Evolutionary conservation across 2,888 invertebrate genomes (phyloP), one percentile per base, ranked within the genome.

Genomic region (Mesorhabditis sp.): DNA sequence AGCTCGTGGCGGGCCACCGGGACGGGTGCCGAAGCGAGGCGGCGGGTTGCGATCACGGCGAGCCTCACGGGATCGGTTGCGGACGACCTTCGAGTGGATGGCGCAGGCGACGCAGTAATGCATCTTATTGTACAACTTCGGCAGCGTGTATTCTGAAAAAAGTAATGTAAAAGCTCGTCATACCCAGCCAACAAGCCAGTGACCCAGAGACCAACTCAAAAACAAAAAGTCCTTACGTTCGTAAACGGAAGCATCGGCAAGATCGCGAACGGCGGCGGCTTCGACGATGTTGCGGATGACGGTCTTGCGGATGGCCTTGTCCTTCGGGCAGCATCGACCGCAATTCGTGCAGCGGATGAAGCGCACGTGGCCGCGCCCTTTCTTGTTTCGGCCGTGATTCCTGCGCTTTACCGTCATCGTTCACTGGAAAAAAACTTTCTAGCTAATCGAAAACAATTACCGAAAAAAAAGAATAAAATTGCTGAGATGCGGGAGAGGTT

Each of bases 41-140:
- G 98, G 97, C 77, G 97, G 98, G 65, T 95, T 95, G 82, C 97
- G 91, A 88, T 95, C 94, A 85, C 95, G 92, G 79, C 98, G 91
- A 83, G 94, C 95, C 87, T 93, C 94, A 88, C 94, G 94, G 43
- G 96, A 96, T 87, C 97, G 91, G 89, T 98, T 98, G 79, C 97
- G 91, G 73, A 98, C 98, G 69, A 98, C 97, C 89, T 99, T 99
- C 81, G 95, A 95, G 91, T 98, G 98, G 87, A 99, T 99, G 72
- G 98, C 98, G 88, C 98, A 99, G 4, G 95, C 95, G 45, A 99
- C 96, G 87, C 98, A 98, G 89, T 98, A 98, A 88, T 98, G 95
- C 81, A 98, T 90, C 89, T 99, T 98, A 43, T 97, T 96, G 86
- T 99, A 99, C 86, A 98, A 89, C 89, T 99, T 99, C 15, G 98